Percentiles rank a stretch among this genome's conserved stretches.
These are phyloP conservation scores for Macrophya annulata DNA, from an alignment of 2,888 invertebrate genomes.

Conservation along the genomic window DNA sequence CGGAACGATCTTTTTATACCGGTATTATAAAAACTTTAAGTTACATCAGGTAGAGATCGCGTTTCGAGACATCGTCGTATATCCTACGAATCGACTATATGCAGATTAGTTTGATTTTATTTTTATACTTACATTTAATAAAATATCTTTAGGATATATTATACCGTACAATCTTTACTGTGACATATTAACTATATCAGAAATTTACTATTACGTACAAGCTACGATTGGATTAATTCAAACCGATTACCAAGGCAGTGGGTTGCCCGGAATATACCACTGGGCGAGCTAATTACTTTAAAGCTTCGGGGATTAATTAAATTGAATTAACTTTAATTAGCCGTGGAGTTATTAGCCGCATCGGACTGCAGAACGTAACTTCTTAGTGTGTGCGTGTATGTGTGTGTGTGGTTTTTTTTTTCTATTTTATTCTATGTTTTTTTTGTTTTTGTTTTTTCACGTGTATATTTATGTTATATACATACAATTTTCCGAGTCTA, in stretches of 20 bases:
- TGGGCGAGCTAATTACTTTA: conserved; percentile 56
- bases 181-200: background rate
- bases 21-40: background rate
- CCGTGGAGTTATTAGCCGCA: conserved; percentile 62
- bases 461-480: background rate
- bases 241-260: conserved; percentile 63
- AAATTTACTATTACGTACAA: background rate
- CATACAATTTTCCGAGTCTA: background rate
- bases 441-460: background rate
- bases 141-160: background rate
- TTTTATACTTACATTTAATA: conserved; percentile 1
- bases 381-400: background rate
- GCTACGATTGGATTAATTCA: conserved; percentile 62
- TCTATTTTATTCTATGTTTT: no score
- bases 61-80: background rate
- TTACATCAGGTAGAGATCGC: background rate
- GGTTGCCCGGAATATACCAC: conserved; percentile 60
- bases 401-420: background rate
- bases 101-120: background rate
- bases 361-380: background rate
- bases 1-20: conserved; percentile 29
- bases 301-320: conserved; percentile 70
- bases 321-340: conserved; percentile 74
- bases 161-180: background rate
- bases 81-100: background rate